Evolutionary conservation across 1,140 invertebrate species (phyloP), one percentile per base, ranked within the genome.

Genomic region (Heliconius eleuchia): DNA sequence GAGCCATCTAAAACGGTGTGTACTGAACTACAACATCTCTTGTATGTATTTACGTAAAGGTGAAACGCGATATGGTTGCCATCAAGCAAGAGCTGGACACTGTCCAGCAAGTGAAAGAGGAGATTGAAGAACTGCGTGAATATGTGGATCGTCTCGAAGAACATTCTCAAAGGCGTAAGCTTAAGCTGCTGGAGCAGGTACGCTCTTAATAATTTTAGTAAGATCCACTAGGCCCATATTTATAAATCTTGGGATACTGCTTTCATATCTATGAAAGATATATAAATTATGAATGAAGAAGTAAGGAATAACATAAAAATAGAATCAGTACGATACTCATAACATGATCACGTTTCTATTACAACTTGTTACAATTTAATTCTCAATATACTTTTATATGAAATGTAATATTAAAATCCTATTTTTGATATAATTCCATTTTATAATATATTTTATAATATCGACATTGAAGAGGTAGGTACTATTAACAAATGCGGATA

Each of bases 81-180:
- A 98, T 99, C 95, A 98, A 98, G 95, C 97, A 98, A 87, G 98
- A 99, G 94, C 95, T 99, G 91, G 98, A 98, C 95, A 97, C 97
- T 42, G 97, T 98, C 84, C 98, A 98, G 95, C 97, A 98, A 92
- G 98, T 98, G 83, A 98, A 98, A 90, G 98, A 98, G 91, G 98
- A 99, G 94, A 98, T 98, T 87, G 98, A 98, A 92, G 98, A 98
- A 93, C 95, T 99, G 91, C 95, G 98, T 81, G 98, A 98, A 93
- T 98, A 98, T 92, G 97, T 98, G 79, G 98, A 98, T 93, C 95
- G 98, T 84, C 96, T 99, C 78, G 98, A 98, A 95, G 97, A 98
- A 92, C 97, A 98, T 94, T 97, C 97, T 79, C 97, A 98, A 93
- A 95, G 97, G 85, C 95, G 98, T 91, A 98, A 98, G 94, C 96